Base-by-base conservation (phyloP, 2,113 vertebrate species). In the Apeltes quadracus region DNA sequence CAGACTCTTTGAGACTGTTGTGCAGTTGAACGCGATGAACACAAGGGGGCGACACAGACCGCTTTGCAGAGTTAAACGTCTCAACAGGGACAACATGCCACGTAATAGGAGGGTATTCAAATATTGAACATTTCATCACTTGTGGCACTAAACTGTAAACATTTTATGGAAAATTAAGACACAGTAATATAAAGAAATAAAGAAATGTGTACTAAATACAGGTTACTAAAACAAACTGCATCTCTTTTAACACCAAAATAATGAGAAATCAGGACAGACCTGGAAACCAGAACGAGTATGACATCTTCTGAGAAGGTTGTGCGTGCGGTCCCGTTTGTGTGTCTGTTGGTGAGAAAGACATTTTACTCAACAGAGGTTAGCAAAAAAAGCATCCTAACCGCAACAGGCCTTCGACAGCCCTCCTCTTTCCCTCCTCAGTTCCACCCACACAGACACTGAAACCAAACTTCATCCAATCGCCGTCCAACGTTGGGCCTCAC, bases 11-110 rank as follows among this genome's bases (percentile, higher is more conserved):
- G 25, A 8, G 11, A 34, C 1, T 0, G 16, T 7, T 9, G 15
- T 68, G 70, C 50, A 84, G 23, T 90, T 62, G 7, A 61, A 1
- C 32, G 3, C 32, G n/a, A 41, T 1, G 0, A 61, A 16, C 88
- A 87, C 86, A 72, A 0, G 88, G 61, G 72, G 90, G 87, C 48
- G 63, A 78, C 65, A 78, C 14, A 81, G 76, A 71, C 79, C 38
- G 23, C 57, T 16, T 44, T 4, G 15, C 32, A 29, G 10, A 57
- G 10, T 55, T 29, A 1, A 25, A 29, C n/a, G 14, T 16, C 46
- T 4, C 10, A 25, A 48, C 44, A 55, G 3, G 18, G 1, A 54
- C 44, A n/a, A 2, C 44, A 48, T 15, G 7, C 22, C 3, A 15
- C 14, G 2, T 57, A 15, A 56, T 16, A 15, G 15, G 59, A 9